A percentile compares a stretch with the other conserved stretches of the same genome.
These are phyloP conservation scores for Vultur gryphus DNA, from an alignment of 2,797 vertebrate genomes.

Conservation along the genomic window DNA sequence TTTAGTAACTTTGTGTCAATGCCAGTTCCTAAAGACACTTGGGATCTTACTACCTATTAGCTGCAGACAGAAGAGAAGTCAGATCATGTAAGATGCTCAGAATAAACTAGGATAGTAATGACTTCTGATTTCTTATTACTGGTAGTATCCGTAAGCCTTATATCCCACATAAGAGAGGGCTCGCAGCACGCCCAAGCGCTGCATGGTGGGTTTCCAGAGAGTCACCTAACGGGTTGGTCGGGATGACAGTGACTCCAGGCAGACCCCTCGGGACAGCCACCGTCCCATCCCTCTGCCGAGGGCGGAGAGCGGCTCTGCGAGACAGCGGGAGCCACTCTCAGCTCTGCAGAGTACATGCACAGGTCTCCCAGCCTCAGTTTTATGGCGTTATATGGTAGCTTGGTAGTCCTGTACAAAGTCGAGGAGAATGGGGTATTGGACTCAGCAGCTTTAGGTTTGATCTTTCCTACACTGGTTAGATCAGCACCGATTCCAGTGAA, in stretches of 20 bases:
- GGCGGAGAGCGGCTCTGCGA: not conserved
- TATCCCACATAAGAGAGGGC: not conserved
- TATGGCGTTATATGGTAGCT: rapidly evolving
- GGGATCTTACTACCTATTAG: not conserved
- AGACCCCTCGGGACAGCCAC: not conserved
- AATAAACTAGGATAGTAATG: not conserved
- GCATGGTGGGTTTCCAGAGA: not conserved
- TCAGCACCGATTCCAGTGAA: not conserved
- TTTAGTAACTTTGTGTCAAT: not conserved
- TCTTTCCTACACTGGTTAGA: not conserved
- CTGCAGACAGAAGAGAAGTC: not conserved
- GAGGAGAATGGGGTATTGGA: not conserved
- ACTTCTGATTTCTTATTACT: not conserved
- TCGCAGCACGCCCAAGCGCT: rapidly evolving
- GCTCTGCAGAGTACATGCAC: not conserved
- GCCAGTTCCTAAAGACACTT: not conserved
- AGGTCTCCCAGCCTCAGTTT: not conserved
- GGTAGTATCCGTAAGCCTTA: not conserved
- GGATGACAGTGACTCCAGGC: not conserved
- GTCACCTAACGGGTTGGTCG: rapidly evolving
- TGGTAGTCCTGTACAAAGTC: not conserved
- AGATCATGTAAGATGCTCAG: not conserved
- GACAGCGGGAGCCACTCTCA: rapidly evolving
- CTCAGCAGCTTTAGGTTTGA: not conserved
- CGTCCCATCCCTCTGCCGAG: not conserved